Base-by-base conservation (phyloP, 2,888 invertebrate genomes). In the Empis stercorea region DNA sequence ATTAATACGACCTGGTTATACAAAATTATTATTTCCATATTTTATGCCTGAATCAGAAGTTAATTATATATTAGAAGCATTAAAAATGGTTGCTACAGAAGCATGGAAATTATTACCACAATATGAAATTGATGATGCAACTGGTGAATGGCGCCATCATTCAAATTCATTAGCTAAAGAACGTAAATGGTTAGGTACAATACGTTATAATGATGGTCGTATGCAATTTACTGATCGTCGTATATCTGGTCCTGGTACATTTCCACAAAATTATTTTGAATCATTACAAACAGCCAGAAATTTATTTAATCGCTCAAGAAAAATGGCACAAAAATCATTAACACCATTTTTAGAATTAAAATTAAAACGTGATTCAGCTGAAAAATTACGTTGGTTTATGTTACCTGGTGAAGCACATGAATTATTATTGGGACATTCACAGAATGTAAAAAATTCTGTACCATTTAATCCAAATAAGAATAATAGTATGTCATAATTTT, bases 81-180 rank as follows among this genome's bases (percentile, higher is more conserved):
- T 93, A 15, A 81, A 84, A 64, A 83, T 89, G 81, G 86, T 91
- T 0, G 88, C 91, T 1, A 82, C 86, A 4, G 83, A 89, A 71
- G 92, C 84, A 0, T 91, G 91, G 87, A 87, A 87, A 60, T 76
- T 93, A 38, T 66, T 93, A 45, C 92, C 92, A 0, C 85, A 89
- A 64, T 92, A 92, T 63, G 76, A 81, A 10, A 78, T 89, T n/a
- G 87, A 91, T 62, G 78, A 85, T 6, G 83, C 88, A 62, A 89
- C 88, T 0, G 92, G 87, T 0, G 89, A 91, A 64, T 93, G 92
- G 91, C 78, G 83, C 51, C 91, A 92, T 61, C 81, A 83, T 59
- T 79, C 84, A 0, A 85, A 87, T 63, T 76, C 81, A 43, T 76
- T 83, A 6, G 80, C 85, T 53, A 81, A 83, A 60, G 89, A 91